Percentiles rank a stretch among this genome's conserved stretches.
Conservation (phyloP, 2,888 invertebrate species). For the Cerastis leucographa region DNA sequence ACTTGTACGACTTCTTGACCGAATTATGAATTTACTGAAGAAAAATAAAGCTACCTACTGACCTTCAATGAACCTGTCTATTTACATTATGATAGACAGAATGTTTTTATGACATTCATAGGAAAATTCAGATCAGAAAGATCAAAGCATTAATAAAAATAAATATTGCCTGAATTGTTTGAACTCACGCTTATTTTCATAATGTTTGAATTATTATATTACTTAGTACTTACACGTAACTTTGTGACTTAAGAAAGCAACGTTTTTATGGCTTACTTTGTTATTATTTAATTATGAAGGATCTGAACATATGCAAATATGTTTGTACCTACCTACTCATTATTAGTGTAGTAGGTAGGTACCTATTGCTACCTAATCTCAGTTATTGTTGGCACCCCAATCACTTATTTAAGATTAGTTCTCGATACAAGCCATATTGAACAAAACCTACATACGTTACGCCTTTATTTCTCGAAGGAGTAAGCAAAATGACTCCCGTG, state of each 20-base stretch:
- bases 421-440: background rate
- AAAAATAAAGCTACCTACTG: conserved; percentile 5
- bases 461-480: background rate
- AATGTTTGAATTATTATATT: conserved; percentile 24
- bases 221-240: conserved; percentile 1
- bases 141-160: conserved; percentile 30
- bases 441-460: background rate
- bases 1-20: conserved; percentile 10
- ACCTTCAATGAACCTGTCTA: conserved; percentile 1
- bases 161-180: conserved; percentile 34
- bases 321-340: too few species aligned
- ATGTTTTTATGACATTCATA: conserved; percentile 8
- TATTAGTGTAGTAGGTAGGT: too few species aligned
- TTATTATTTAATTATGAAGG: background rate
- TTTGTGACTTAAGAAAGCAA: conserved; percentile 3
- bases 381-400: background rate
- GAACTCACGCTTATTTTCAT: conserved; percentile 30
- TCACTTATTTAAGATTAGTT: background rate
- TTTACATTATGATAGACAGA: background rate
- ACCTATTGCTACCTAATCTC: background rate
- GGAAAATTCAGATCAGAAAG: conserved; percentile 16
- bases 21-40: conserved; percentile 1
- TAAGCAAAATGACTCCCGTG: background rate
- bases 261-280: background rate
- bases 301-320: background rate